Base-by-base conservation (phyloP, 92 coral and sea anemone species). In the Palythoa heliodiscus region DNA sequence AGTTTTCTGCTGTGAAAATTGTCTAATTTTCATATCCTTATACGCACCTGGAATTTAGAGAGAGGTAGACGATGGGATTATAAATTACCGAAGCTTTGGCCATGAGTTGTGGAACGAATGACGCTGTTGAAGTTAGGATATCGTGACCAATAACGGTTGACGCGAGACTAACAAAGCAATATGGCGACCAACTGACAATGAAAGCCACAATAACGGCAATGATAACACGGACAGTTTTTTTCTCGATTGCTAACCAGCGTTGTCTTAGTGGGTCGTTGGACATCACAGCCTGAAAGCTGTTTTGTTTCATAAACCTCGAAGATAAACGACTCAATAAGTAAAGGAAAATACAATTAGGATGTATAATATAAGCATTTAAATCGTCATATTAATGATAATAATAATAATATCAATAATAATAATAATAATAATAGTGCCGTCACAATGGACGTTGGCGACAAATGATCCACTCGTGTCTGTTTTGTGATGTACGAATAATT, bases 31-130 rank as follows among this genome's bases (percentile, higher is more conserved):
- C 35, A 29, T 29, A 29, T 29, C 35, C 35, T 29, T 29, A 24
- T 29, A 54, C 24, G 5, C 53, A 76, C 81, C 81, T 76, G 11
- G 81, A 76, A 10, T 76, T 76, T 35, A 76, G 37, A 25, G 58
- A 76, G 23, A 76, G 23, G 24, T 76, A 76, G 15, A 76, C 81
- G 66, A 76, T 24, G 20, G 81, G 81, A 54, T 76, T 76, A 39
- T 76, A 76, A 7, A 76, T 53, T 15, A 76, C 81, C 29, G 81
- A 76, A 53, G 81, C 67, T 20, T 76, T 76, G 4, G 81, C 81
- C 81, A 76, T 76, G 23, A 76, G 14, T 29, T 76, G 66, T 6
- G 81, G 81, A 25, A 76, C 48, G 11, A 76, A n/a, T 25, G 81
- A 76, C 14, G 63, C 81, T 13, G 66, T 14, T 29, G 81, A 43